A percentile compares a stretch with the other conserved stretches of the same genome.
phyloP scores from a whole-genome alignment of 2,888 invertebrate genomes.

The Philaethria dido region DNA sequence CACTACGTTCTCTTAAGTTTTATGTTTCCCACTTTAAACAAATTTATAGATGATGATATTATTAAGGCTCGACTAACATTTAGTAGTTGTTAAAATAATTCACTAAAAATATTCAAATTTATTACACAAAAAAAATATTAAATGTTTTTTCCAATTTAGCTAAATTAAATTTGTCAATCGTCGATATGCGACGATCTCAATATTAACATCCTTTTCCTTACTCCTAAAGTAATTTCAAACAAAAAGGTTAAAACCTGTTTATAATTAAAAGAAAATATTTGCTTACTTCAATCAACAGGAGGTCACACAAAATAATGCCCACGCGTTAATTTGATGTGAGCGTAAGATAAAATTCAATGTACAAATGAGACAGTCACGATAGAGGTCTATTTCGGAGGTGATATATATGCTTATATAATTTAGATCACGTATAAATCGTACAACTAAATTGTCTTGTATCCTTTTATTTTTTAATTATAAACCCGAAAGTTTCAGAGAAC shows the following conservation, averaged over 20 bases:
- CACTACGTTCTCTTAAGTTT: too few relatives aligned
- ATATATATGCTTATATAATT: constrained; percentile 5
- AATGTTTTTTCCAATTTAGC: background rate
- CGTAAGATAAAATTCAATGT: constrained; percentile 1
- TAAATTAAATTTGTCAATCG: background rate
- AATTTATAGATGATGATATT: too few relatives aligned
- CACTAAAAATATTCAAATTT: background rate
- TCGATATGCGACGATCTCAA: background rate
- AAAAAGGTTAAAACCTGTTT: background rate
- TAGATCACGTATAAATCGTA: background rate
- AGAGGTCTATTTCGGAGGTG: background rate
- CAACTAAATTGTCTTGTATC: background rate
- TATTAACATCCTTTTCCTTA: background rate
- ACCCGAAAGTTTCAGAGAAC: too few relatives aligned
- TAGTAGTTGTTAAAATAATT: too few relatives aligned
- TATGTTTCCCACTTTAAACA: too few relatives aligned
- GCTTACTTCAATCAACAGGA: background rate
- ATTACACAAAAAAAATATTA: background rate
- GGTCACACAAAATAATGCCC: constrained; percentile 10
- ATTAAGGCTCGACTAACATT: too few relatives aligned
- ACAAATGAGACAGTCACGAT: constrained; percentile 11
- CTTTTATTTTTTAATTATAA: too few relatives aligned
- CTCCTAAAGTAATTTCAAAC: background rate
- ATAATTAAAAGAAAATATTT: background rate
- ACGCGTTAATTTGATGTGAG: constrained; percentile 10